Percentiles rank a stretch among this genome's conserved stretches.
phyloP scores from a whole-genome alignment of 2,888 invertebrate genomes.

The Homarus gammarus region DNA sequence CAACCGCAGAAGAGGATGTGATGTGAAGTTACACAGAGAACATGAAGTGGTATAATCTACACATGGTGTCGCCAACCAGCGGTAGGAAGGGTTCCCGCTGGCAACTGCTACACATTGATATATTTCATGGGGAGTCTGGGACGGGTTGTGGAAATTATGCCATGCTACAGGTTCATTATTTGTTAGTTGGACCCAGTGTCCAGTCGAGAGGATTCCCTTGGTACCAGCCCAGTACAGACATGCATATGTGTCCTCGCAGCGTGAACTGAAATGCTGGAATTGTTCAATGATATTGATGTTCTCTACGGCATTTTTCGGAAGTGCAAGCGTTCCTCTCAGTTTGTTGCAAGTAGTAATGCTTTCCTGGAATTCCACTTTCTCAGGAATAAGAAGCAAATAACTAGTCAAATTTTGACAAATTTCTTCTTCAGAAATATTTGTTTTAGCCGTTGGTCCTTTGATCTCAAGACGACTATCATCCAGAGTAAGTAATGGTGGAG shows the following conservation, averaged over 20 bases:
- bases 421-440: neutral
- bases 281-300: neutral
- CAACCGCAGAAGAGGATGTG: neutral
- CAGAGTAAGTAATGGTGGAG: neutral
- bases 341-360: neutral
- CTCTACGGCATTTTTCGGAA: neutral
- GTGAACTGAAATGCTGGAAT: neutral
- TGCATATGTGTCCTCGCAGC: neutral
- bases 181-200: neutral
- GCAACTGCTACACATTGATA: neutral
- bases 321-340: neutral
- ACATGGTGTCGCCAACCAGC: neutral
- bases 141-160: neutral
- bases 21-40: neutral
- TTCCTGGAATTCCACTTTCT: neutral
- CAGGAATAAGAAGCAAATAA: neutral
- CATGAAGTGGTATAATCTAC: neutral
- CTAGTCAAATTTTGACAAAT: neutral
- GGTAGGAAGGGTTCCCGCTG: neutral
- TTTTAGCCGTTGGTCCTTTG: neutral
- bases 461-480: neutral
- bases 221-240: neutral
- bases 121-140: neutral
- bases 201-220: neutral
- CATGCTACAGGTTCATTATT: neutral